Percentiles rank a stretch among this genome's conserved stretches.
Evolutionary conservation across 2,797 vertebrate species (phyloP).

Genomic region (Bothrops alternatus): DNA sequence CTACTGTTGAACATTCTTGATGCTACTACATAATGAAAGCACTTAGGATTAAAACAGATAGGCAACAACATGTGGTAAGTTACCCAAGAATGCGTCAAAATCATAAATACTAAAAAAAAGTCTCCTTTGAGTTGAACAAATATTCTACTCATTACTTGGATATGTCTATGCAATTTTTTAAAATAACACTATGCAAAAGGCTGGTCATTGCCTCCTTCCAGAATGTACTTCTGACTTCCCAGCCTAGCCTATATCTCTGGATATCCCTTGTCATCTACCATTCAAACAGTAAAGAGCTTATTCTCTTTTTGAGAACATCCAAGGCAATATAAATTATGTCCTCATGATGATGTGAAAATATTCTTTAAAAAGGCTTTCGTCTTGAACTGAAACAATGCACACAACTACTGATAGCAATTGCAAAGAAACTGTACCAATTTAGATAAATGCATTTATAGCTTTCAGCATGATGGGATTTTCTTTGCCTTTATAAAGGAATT

Average conservation of each 20-base stretch:
- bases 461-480: not conserved
- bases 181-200: not conserved
- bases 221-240: not conserved
- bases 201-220: not conserved
- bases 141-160: not conserved
- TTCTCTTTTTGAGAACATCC: not conserved
- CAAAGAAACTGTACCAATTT: not conserved
- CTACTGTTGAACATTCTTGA: constrained; percentile 32
- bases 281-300: not conserved
- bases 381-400: not conserved
- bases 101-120: not conserved
- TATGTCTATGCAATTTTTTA: not conserved
- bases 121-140: not conserved
- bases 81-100: constrained; percentile 1
- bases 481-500: not conserved
- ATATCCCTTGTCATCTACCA: not conserved
- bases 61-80: not conserved
- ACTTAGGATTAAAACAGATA: constrained; percentile 20
- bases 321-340: not conserved
- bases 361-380: not conserved
- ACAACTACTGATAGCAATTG: not conserved
- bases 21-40: not conserved
- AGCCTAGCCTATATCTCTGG: not conserved
- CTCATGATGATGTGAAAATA: not conserved
- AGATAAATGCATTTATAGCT: not conserved